A percentile compares a stretch with the other conserved stretches of the same genome.
phyloP scores from a whole-genome alignment of 37 sponge, comb jelly and placozoan genomes.

The Halichondria panicea region DNA sequence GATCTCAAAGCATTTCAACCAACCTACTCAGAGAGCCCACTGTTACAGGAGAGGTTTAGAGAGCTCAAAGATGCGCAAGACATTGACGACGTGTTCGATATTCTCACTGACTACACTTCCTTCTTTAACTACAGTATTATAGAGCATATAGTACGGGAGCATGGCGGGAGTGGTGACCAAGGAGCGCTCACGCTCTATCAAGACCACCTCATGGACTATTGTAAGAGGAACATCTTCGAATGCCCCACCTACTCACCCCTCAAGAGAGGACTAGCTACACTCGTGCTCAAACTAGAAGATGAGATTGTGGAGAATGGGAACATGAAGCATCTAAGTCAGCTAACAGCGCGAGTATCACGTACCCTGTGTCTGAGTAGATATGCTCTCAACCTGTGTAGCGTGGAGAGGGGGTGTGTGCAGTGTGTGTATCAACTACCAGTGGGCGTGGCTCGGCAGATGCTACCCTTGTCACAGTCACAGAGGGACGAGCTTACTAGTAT shows the following conservation, averaged over 20 bases:
- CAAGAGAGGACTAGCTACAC: not conserved
- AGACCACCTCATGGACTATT: not conserved
- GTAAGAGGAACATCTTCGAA: not conserved
- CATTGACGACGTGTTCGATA: not conserved
- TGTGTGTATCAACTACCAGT: not conserved
- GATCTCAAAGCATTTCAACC: not conserved
- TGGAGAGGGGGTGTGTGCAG: slow-evolving; percentile 11
- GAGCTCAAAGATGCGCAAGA: not conserved
- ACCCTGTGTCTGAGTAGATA: not conserved
- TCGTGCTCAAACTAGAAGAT: not conserved
- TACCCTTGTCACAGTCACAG: not conserved
- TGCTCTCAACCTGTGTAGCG: slow-evolving; percentile 2
- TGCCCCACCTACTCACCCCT: not conserved
- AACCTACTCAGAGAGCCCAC: not conserved
- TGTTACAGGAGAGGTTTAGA: not conserved
- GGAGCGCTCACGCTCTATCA: not conserved
- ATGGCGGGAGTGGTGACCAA: not conserved
- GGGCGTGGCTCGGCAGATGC: not conserved
- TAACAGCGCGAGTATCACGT: not conserved
- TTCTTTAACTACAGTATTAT: not conserved
- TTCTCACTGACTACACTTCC: not conserved
- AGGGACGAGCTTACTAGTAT: not conserved
- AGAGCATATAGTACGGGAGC: not conserved
- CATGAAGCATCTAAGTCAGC: not conserved
- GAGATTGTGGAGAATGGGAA: not conserved